Conservation (phyloP, 2,797 vertebrate species). For the Bufotes viridis region DNA sequence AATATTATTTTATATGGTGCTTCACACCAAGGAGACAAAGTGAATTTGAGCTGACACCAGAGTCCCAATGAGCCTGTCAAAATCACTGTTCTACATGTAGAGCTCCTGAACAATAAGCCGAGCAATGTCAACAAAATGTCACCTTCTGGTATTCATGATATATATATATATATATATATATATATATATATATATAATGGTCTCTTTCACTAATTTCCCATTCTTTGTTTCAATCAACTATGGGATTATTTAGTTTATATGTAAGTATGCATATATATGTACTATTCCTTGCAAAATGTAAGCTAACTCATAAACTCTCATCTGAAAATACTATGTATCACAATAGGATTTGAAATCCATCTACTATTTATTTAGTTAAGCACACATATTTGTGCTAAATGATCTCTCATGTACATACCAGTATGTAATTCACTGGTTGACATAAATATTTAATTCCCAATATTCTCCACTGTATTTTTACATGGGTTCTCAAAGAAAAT, state of each 20-base stretch:
- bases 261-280: background rate
- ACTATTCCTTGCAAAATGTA: background rate
- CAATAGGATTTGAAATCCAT: background rate
- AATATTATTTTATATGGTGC: background rate
- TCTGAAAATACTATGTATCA: background rate
- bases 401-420: constrained; percentile 20
- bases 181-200: no score
- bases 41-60: background rate
- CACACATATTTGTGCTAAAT: constrained; percentile 3
- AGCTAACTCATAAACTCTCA: background rate
- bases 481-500: background rate
- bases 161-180: background rate
- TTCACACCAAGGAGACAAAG: constrained; percentile 4
- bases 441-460: background rate
- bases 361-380: background rate
- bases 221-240: no score
- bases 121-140: background rate
- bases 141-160: no score
- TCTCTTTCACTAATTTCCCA: no score
- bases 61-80: background rate
- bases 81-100: background rate
- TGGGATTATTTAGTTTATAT: background rate
- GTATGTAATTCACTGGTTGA: background rate
- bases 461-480: background rate
- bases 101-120: background rate